These are phyloP conservation scores for Rhynchophorus ferrugineus DNA, from an alignment of 1,140 invertebrate genomes.

Conservation along the genomic window DNA sequence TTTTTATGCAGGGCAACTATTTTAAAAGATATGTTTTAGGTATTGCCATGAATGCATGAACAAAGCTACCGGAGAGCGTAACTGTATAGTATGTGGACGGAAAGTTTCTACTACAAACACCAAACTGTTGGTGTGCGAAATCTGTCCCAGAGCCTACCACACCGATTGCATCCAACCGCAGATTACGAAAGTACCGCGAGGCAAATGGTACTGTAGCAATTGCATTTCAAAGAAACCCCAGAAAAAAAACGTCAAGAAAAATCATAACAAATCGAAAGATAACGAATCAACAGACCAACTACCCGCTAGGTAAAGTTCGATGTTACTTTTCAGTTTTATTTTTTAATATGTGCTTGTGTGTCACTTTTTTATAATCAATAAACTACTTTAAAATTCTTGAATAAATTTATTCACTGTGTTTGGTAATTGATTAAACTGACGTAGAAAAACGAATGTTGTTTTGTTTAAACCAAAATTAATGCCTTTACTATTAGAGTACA, in stretches of 20 bases:
- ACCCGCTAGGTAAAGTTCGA: constrained; percentile 47
- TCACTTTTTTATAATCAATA: not conserved
- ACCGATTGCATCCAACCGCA: constrained; percentile 86
- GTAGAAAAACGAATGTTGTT: no score
- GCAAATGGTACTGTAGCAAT: constrained; percentile 80
- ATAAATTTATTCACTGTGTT: not conserved
- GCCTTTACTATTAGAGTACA: no score
- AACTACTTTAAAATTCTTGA: not conserved
- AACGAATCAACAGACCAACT: constrained; percentile 51
- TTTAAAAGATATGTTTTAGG: constrained; percentile 48
- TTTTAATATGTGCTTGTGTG: not conserved
- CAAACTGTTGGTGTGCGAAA: constrained; percentile 75
- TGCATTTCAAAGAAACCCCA: constrained; percentile 74
- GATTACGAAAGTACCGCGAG: constrained; percentile 72
- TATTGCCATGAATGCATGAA: constrained; percentile 95
- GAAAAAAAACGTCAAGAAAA: constrained; percentile 45
- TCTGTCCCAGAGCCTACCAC: constrained; percentile 86
- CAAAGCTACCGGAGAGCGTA: constrained; percentile 82
- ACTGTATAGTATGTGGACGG: constrained; percentile 84
- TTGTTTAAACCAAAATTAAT: not conserved
- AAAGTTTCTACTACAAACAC: constrained; percentile 51
- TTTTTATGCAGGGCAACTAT: not conserved
- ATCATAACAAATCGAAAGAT: constrained; percentile 39
- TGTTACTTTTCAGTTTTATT: not conserved
- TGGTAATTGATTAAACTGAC: constrained; percentile 4